Base-by-base conservation (phyloP, 2,888 invertebrate genomes). In the Spodoptera littoralis region DNA sequence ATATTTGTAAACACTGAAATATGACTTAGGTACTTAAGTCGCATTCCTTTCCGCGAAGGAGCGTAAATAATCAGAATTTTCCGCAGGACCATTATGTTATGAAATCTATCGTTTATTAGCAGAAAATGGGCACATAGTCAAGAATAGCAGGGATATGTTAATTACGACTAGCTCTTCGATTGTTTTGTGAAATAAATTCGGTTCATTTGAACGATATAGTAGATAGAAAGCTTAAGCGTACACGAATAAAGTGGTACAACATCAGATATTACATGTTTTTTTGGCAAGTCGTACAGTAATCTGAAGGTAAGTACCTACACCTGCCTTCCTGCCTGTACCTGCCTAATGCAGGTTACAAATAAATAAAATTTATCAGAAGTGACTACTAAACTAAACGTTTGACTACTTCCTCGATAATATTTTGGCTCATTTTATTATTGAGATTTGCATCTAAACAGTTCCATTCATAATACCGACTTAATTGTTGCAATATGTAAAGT, bases 1-100 rank as follows among this genome's bases (percentile, higher is more conserved):
- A 36, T 43, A 55, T 57, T 61, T 62, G 46, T 69, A 69, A 64
- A 64, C 51, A 67, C 6, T 44, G 18, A 54, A 60, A 67, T 61
- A 54, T 46, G 45, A 46, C 45, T 27, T 36, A 36, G 36, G 36
- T 24, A 11, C 27, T 18, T 5, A 41, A 13, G 27, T 66, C 24
- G 24, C 53, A 61, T 54, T 61, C 46, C 43, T 54, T 55, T 50
- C 50, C 50, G 12, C 43, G n/a, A 41, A 11, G 30, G 11, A 60
- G 45, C 36, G 46, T 51, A 54, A 66, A 66, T 41, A 55, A 43
- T 30, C 24, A 12, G 49, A 43, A 46, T 44, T 55, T 66, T 61
- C 18, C 50, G 46, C 44, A 30, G 22, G 3, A 13, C n/a, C 13
- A 8, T 36, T 8, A 36, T 27, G n/a, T 18, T 22, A 13, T 46